Evolutionary conservation across 1,140 invertebrate species (phyloP), one percentile per base, ranked within the genome.

Genomic region (Lerema accius): DNA sequence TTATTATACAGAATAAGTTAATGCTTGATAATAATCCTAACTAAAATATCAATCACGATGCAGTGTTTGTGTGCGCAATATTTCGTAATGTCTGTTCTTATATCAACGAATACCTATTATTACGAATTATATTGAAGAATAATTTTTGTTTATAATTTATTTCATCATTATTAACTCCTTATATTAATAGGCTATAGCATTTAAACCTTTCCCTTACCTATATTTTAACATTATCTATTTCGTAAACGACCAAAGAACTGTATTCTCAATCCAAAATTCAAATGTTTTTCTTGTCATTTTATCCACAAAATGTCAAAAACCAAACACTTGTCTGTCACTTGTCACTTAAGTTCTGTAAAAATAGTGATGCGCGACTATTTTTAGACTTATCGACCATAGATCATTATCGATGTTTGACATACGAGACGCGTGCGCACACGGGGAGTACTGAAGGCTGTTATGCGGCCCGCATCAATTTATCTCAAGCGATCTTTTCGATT

Each of bases 401-500:
- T 28, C 11, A 48, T 65, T 78, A 73, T 77, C 74, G 69, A 72
- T 45, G 50, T 67, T 70, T 65, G 50, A 65, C 60, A 50, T 7
- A 51, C 26, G 53, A 55, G 66, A 58, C 74, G 72, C 61, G 63
- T 40, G 69, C 71, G 73, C 65, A 67, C 48, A 39, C 32, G 23
- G 39, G 61, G 62, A 62, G 40, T 37, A 73, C 74, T 71, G 73
- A 69, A 71, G 62, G 69, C 67, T 73, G 69, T 65, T 46, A 51
- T 37, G 71, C 67, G 71, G 50, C 69, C 67, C 69, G 68, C 67
- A 69, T 71, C 67, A 70, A 78, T 79, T 75, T 79, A 80, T 83
- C 80, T 76, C 63, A 32, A 32, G 15, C 42, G 58, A 59, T 68
- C 68, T 45, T 63, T n/a, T 61, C 50, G 7, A 58, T 66, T 78